Conservation (phyloP, 64 coral and sea anemone species). For the Orbicella faveolata region DNA sequence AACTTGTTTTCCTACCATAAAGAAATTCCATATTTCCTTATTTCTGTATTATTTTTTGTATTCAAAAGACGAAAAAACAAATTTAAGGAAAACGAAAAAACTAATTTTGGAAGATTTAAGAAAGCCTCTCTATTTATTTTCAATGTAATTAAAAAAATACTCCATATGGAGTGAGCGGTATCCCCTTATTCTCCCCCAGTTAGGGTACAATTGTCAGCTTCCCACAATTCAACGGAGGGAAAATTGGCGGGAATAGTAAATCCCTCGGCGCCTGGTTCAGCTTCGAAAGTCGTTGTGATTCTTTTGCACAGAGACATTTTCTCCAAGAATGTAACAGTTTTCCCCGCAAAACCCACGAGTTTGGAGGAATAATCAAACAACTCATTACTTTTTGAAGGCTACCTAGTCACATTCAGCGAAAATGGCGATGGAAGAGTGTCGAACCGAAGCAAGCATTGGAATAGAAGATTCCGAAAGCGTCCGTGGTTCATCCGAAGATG, state of each 20-base stretch:
- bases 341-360: background rate
- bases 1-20: constrained; percentile 3
- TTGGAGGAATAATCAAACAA: background rate
- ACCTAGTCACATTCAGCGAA: background rate
- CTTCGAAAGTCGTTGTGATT: background rate
- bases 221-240: constrained; percentile 18
- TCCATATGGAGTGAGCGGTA: background rate
- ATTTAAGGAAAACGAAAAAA: background rate
- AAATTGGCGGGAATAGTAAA: constrained; percentile 56
- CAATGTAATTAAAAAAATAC: background rate
- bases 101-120: no score
- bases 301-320: background rate
- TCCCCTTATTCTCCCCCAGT: background rate
- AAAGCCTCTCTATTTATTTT: no score
- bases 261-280: constrained; percentile 27
- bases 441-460: constrained; percentile 79
- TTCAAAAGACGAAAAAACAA: background rate
- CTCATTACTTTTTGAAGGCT: background rate
- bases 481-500: constrained; percentile 45
- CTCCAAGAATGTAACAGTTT: background rate
- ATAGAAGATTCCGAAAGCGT: constrained; percentile 65
- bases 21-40: background rate
- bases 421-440: constrained; percentile 39
- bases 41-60: background rate
- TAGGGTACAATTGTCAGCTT: background rate